Evolutionary conservation across 2,888 invertebrate species (phyloP), one percentile per base, ranked within the genome.

Genomic region (Oegoconia quadripuncta): DNA sequence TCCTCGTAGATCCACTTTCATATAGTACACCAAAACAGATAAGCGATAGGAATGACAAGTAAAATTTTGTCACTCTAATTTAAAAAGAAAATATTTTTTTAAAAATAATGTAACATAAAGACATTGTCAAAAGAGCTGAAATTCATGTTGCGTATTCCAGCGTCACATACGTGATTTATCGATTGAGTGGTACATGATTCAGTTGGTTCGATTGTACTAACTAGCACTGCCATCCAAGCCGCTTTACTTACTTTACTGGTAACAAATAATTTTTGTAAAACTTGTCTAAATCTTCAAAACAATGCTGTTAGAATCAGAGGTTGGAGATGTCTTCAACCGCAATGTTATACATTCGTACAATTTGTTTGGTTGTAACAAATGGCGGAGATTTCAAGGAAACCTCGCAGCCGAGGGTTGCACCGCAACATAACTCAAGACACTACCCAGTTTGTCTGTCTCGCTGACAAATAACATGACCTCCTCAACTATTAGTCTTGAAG

Each of bases 341-440:
- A 5, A 27, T 14, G 22, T 22, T 13, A 27, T 27, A 27, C 14
- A n/a, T 27, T 13, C 12, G 27, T 4, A 27, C 27, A 13, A 27
- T 27, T 13, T 13, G 11, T 17, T n/a, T 16, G 7, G 30, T 30
- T 15, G 16, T 30, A 16, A 30, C n/a, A 30, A 30, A 30, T 30
- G n/a, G 17, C 16, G 6, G 30, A 33, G 40, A 63, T 66, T 63
- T 59, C 41, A 46, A 50, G 39, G 41, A 44, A 43, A 52, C 50
- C 55, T 41, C 48, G 39, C 37, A 38, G 41, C 48, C 41, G 42
- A 41, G 42, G 38, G 46, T 52, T 48, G 38, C 36, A 33, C 59
- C 56, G 41, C 52, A 45, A 56, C 60, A 64, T 70, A 63, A 63
- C 48, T 65, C 53, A 57, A n/a, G 50, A 37, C 39, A 52, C 42